A percentile compares a stretch with the other conserved stretches of the same genome.
These are phyloP conservation scores for Chaetops frenatus DNA, from an alignment of 2,113 vertebrate species.

Conservation along the genomic window DNA sequence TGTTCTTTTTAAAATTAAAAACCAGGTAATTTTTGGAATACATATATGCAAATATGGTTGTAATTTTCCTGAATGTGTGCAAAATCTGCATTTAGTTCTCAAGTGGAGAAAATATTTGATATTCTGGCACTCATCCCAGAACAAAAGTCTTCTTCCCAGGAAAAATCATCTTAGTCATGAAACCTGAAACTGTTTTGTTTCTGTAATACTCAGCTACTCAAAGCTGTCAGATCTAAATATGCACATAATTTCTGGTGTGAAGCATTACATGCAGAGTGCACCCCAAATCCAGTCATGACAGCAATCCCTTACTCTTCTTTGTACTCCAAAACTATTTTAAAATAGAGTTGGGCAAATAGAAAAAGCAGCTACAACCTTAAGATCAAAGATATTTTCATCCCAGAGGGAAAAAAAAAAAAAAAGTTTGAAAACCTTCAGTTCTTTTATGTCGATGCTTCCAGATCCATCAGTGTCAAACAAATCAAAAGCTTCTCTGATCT, in stretches of 20 bases:
- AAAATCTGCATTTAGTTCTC: background rate
- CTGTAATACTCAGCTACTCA: background rate
- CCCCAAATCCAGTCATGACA: background rate
- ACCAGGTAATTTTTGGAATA: background rate
- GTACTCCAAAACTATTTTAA: background rate
- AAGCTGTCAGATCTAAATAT: background rate
- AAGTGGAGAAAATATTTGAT: background rate
- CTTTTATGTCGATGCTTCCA: conserved; percentile 88
- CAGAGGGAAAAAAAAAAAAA: background rate
- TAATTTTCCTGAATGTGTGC: background rate
- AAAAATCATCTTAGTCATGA: background rate
- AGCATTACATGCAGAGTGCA: background rate
- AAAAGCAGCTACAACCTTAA: background rate
- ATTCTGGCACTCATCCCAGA: background rate
- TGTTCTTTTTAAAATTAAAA: background rate
- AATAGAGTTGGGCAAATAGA: background rate
- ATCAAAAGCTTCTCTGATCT: conserved; percentile 92
- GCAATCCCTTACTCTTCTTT: background rate
- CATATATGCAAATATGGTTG: background rate
- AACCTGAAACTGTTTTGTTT: background rate
- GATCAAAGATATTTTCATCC: background rate
- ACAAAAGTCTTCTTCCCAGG: background rate
- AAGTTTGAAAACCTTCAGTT: conserved; percentile 80
- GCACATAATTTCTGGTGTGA: background rate
- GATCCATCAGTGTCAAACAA: conserved; percentile 88